A percentile compares a stretch with the other conserved stretches of the same genome.
Conservation (phyloP, 2,113 vertebrate genomes). For the Puffinus mauretanicus region DNA sequence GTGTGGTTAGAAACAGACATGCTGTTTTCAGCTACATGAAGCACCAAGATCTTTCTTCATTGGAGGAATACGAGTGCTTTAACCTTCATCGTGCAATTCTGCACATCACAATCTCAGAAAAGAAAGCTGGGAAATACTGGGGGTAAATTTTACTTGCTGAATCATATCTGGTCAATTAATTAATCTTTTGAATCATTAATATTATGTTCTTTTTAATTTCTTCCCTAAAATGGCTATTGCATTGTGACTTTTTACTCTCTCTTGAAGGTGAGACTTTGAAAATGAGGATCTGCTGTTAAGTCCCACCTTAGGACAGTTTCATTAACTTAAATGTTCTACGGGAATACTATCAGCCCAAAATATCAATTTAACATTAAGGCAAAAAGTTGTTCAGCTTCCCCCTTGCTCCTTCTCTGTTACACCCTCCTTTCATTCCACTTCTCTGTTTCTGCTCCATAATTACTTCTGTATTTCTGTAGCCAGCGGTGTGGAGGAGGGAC, state of each 20-base stretch:
- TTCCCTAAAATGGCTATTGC: neutral
- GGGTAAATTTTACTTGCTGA: neutral
- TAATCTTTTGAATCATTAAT: neutral
- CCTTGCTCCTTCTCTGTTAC: neutral
- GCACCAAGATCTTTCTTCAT: neutral
- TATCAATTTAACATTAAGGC: neutral
- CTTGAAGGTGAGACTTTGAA: neutral
- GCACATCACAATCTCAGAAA: neutral
- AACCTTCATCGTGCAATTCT: neutral
- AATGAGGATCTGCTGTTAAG: neutral
- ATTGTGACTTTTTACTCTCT: neutral
- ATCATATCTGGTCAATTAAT: neutral
- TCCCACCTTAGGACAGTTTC: neutral
- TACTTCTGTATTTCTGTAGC: neutral
- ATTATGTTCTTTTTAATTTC: neutral
- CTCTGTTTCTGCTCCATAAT: neutral
- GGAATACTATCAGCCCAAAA: neutral
- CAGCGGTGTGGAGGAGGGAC: accelerated
- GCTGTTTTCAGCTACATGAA: neutral
- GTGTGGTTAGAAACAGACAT: neutral
- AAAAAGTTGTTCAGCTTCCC: neutral
- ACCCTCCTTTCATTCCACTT: neutral
- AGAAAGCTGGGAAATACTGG: neutral
- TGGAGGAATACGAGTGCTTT: neutral
- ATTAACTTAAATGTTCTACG: neutral